Percentiles rank a stretch among this genome's conserved stretches.
Evolutionary conservation across 2,113 vertebrate species (phyloP).

Genomic region (Pygoscelis adeliae): DNA sequence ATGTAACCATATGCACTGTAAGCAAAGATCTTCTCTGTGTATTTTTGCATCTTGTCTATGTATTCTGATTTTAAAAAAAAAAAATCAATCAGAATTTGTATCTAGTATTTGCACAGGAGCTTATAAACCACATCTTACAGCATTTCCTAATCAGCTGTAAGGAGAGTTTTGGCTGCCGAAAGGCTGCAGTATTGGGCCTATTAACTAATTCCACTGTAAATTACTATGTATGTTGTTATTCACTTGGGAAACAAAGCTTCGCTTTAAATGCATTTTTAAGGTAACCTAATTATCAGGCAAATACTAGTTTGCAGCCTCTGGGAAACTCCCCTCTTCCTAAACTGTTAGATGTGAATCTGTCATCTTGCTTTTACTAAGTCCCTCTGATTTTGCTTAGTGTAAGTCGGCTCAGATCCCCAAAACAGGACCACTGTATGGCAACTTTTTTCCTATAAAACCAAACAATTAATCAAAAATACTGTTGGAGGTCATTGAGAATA

Average conservation of each 20-base stretch:
- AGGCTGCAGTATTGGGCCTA: not conserved
- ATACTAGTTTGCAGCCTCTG: not conserved
- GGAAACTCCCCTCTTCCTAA: not conserved
- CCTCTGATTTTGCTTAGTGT: not conserved
- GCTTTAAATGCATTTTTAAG: not conserved
- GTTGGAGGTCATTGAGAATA: not conserved
- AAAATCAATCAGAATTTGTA: not conserved
- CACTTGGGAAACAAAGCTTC: conserved; percentile 1
- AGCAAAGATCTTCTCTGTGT: not conserved
- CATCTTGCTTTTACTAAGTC: not conserved
- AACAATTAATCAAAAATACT: not conserved
- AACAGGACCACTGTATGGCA: not conserved
- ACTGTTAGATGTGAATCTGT: not conserved
- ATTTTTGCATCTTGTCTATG: not conserved
- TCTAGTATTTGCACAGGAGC: not conserved
- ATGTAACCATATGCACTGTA: not conserved
- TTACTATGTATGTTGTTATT: not conserved
- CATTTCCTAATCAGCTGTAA: not conserved
- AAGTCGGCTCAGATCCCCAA: not conserved
- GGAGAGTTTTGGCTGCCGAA: not conserved
- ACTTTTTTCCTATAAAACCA: not conserved
- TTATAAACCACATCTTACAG: not conserved
- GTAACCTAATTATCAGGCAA: not conserved
- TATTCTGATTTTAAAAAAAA: not conserved
- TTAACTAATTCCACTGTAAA: not conserved